These are phyloP conservation scores for Drosophila macrospina DNA, from an alignment of 2,888 invertebrate species.

Conservation along the genomic window DNA sequence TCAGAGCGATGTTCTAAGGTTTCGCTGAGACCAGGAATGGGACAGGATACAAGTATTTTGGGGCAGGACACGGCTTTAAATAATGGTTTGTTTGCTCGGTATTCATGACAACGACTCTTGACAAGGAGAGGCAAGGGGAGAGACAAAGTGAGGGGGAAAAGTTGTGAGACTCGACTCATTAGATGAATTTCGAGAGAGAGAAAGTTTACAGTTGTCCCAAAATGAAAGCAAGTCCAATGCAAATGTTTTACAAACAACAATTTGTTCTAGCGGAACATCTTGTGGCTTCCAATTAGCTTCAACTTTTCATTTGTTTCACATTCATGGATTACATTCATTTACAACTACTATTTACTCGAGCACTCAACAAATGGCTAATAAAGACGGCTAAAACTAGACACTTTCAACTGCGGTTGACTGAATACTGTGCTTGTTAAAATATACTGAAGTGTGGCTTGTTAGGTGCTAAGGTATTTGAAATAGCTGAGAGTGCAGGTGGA, in stretches of 20 bases:
- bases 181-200: slow-evolving; percentile 24
- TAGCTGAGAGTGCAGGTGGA: no score
- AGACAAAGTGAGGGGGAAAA: no score
- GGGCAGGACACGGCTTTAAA: slow-evolving; percentile 38
- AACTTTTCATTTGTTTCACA: slow-evolving; percentile 35
- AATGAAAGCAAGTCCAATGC: slow-evolving; percentile 28
- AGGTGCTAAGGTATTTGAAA: no score
- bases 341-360: background rate
- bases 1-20: slow-evolving; percentile 43
- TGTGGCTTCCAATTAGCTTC: slow-evolving; percentile 40
- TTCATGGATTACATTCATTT: slow-evolving; percentile 13
- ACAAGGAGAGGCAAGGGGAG: background rate
- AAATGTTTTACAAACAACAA: slow-evolving; percentile 34
- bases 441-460: no score
- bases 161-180: slow-evolving; percentile 44
- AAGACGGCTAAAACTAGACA: background rate
- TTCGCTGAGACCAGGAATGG: slow-evolving; percentile 20
- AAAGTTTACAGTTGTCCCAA: slow-evolving; percentile 23
- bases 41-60: slow-evolving; percentile 6
- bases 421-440: background rate
- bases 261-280: slow-evolving; percentile 32
- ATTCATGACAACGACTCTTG: slow-evolving; percentile 59
- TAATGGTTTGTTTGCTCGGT: slow-evolving; percentile 50
- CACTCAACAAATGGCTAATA: slow-evolving; percentile 1
- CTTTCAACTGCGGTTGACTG: slow-evolving; percentile 1